Evolutionary conservation across 2,888 invertebrate genomes (phyloP).

Genomic region (Thelaira solivaga): DNA sequence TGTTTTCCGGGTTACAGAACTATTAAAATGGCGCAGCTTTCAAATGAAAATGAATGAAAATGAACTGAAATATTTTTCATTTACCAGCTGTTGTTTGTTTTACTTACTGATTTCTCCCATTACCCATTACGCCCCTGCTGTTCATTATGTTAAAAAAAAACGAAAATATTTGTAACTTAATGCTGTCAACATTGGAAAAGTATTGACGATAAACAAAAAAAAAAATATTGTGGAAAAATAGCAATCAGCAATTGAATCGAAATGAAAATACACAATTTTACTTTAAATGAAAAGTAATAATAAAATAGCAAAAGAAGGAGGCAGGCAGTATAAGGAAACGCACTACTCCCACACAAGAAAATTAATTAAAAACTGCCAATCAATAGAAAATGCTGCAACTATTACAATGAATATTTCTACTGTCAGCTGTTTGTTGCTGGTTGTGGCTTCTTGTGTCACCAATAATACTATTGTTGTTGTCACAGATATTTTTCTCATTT

Average conservation of each 20-base stretch:
- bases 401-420: not conserved
- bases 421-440: not conserved
- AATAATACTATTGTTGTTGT: not conserved
- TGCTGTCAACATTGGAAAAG: slow-evolving; percentile 10
- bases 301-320: slow-evolving; percentile 2
- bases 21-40: not conserved
- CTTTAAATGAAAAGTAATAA: slow-evolving; percentile 9
- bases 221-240: slow-evolving; percentile 12
- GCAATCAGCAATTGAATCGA: slow-evolving; percentile 25
- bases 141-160: not conserved
- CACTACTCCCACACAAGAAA: slow-evolving; percentile 39
- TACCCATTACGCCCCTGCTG: not conserved
- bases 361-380: slow-evolving; percentile 61
- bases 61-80: too few relatives aligned
- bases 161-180: slow-evolving; percentile 21
- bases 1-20: not conserved
- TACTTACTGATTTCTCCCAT: too few relatives aligned
- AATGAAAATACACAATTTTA: slow-evolving; percentile 8
- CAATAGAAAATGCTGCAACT: slow-evolving; percentile 15
- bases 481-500: slow-evolving; percentile 19
- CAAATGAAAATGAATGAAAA: too few relatives aligned
- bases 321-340: not conserved
- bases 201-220: not conserved
- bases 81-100: too few relatives aligned
- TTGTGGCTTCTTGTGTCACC: slow-evolving; percentile 23